Percentiles rank a stretch among this genome's conserved stretches.
phyloP scores from a whole-genome alignment of 64 coral and sea anemone genomes.

The Montipora capricornis region DNA sequence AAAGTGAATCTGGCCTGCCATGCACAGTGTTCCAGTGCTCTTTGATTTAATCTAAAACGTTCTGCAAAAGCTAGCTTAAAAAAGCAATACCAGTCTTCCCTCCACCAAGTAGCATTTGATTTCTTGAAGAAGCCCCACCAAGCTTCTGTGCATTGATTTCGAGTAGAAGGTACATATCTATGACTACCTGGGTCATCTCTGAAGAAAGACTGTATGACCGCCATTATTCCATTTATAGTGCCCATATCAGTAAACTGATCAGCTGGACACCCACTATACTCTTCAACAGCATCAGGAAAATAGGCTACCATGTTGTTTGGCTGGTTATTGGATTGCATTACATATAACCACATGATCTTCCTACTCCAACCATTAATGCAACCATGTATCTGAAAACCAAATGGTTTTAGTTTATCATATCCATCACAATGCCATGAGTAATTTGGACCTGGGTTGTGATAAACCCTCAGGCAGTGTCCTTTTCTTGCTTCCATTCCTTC shows the following conservation, averaged over 20 bases:
- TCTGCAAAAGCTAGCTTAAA: no score
- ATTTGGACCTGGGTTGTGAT: slow-evolving; percentile 48
- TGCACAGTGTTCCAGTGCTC: no score
- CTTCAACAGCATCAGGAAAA: slow-evolving; percentile 25
- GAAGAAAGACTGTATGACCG: slow-evolving; percentile 14
- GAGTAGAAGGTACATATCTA: background rate
- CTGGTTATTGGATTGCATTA: background rate
- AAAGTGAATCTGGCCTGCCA: no score
- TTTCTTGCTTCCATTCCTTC: no score
- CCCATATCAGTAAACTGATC: slow-evolving; percentile 23
- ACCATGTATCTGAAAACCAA: background rate
- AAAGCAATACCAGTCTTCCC: no score
- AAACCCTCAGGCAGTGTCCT: background rate
- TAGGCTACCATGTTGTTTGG: background rate
- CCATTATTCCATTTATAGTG: slow-evolving; percentile 29
- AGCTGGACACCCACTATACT: slow-evolving; percentile 9
- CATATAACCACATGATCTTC: background rate
- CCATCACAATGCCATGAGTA: slow-evolving; percentile 27
- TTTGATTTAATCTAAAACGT: no score
- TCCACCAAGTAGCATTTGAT: no score
- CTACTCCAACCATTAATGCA: slow-evolving; percentile 42
- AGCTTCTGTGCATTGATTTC: no score
- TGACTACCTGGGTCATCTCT: no score
- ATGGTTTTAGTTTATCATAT: background rate
- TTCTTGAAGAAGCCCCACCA: no score